Evolutionary conservation across 2,113 vertebrate genomes (phyloP).

Genomic region (Hiodon alosoides): DNA sequence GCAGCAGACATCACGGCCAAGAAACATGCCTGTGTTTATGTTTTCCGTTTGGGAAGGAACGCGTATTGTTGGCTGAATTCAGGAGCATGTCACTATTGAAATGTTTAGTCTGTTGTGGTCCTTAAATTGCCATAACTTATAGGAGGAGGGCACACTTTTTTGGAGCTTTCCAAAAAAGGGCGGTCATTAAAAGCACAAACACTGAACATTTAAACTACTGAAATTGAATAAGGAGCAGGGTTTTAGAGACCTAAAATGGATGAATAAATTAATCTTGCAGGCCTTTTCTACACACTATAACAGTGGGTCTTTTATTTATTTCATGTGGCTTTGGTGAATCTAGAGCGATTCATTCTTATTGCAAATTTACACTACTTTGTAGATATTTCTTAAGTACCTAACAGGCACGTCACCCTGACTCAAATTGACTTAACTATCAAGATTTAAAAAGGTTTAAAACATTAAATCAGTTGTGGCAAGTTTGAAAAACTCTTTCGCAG

Average conservation of each 20-base stretch:
- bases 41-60: not conserved
- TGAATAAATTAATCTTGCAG: no score
- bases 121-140: slow-evolving; percentile 6
- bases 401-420: not conserved
- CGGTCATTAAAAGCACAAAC: not conserved
- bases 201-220: not conserved
- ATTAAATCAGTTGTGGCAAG: no score
- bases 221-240: slow-evolving; percentile 9
- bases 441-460: not conserved
- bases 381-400: no score
- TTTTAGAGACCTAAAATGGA: slow-evolving; percentile 11
- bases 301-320: not conserved
- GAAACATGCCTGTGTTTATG: not conserved
- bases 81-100: slow-evolving; percentile 3
- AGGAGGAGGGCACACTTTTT: not conserved
- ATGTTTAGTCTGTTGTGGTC: not conserved
- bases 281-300: no score
- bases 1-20: not conserved
- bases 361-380: no score
- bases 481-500: no score
- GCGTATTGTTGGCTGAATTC: slow-evolving; percentile 2
- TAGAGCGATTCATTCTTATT: no score
- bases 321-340: not conserved
- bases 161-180: not conserved
- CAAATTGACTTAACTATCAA: not conserved